A percentile compares a stretch with the other conserved stretches of the same genome.
Evolutionary conservation across 1,140 invertebrate genomes (phyloP).

Genomic region (Eueides isabella): DNA sequence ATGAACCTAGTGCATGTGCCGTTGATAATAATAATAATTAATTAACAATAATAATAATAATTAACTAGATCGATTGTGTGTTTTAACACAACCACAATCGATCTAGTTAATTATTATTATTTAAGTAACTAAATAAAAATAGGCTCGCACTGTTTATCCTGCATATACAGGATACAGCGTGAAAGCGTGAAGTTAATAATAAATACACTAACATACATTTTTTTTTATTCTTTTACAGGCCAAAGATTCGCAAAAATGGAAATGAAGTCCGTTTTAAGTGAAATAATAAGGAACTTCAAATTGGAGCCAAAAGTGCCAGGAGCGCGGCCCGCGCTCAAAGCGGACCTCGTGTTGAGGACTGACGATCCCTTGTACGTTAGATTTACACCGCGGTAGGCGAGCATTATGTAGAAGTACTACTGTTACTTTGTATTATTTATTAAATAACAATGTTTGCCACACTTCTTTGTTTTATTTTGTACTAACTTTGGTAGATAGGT

Average conservation of each 20-base stretch:
- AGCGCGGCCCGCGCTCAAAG: constrained; percentile 55
- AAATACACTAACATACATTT: not conserved
- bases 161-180: not conserved
- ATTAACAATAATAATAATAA: no score
- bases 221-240: constrained; percentile 52
- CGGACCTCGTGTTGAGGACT: constrained; percentile 74
- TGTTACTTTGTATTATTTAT: not conserved
- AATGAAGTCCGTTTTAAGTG: constrained; percentile 86
- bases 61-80: no score
- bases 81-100: no score
- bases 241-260: constrained; percentile 91
- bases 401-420: not conserved
- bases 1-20: no score
- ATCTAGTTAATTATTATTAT: no score
- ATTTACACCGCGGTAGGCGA: constrained; percentile 25
- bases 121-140: no score
- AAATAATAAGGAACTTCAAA: constrained; percentile 85
- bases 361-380: constrained; percentile 60
- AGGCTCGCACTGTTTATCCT: no score
- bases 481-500: no score
- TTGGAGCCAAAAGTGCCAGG: constrained; percentile 63
- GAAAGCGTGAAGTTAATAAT: not conserved
- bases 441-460: not conserved
- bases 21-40: no score
- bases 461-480: not conserved